Base-by-base conservation (phyloP, 2,888 invertebrate genomes). In the Drosophila quinaria region DNA sequence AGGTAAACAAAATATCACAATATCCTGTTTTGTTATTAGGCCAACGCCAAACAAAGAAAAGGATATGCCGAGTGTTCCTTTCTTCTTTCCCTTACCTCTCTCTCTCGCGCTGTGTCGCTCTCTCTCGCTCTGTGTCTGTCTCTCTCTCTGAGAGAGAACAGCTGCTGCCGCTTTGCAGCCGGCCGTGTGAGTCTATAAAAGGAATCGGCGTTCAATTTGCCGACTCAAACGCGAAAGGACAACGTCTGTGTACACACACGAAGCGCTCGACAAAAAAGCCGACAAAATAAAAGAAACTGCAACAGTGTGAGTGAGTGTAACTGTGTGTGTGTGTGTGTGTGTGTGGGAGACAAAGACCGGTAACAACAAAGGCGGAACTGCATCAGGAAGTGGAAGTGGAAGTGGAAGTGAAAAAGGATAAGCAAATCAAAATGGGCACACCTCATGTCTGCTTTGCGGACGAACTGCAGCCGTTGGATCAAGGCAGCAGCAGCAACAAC, bases 181-280 rank as follows among this genome's bases (percentile, higher is more conserved):
- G 17, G 39, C 51, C 63, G 56, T 44, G 64, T 44, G 65, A 91
- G 84, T 73, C 89, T 92, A 92, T 92, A 92, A 90, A 91, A 91
- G 80, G 68, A 77, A 75, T 90, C 90, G 80, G 85, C 87, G 71
- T 74, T 49, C 74, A 60, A 77, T 74, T 82, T 87, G 86, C 81
- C 87, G 86, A 88, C 89, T 85, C 91, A 92, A 87, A 91, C 89
- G 87, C 81, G 82, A 79, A 77, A 81, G 87, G 83, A 84, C 86
- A 78, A 78, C 84, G 87, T 63, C 62, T 80, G 83, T 80, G 88
- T 76, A 65, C 60, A 71, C 74, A 78, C 70, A 71, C 67, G 61
- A 74, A 69, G 55, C 52, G 54, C 65, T 68, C 77, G 64, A 63
- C 56, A 59, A 61, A 42, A 13, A 78, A 67, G 74, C 71, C 79